Evolutionary conservation across 1,140 invertebrate species (phyloP), one percentile per base, ranked within the genome.

Genomic region (Rhizoglyphus robini): DNA sequence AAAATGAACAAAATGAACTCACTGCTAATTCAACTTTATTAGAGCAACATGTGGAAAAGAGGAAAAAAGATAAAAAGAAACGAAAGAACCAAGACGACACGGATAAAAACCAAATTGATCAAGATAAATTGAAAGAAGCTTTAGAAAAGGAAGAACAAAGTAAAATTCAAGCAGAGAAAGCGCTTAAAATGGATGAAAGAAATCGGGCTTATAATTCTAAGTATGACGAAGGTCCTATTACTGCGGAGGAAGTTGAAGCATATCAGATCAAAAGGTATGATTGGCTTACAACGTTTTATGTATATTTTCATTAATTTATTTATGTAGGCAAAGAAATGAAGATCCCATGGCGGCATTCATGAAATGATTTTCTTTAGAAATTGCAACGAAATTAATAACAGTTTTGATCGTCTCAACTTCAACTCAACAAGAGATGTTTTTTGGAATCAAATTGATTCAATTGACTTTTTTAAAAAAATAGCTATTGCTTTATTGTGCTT

Each of bases 211-310:
- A 95, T 73, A 95, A 96, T 74, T 92, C 88, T 70, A 79, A 79
- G 76, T 86, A 83, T 68, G 84, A 88, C 69, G 82, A 83, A 0
- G 86, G 87, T 67, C 86, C 85, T 69, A 88, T 88, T 0, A 88
- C 90, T 0, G 86, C 90, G 65, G 88, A 93, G 71, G 90, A 97
- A 76, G 84, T 96, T 74, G 93, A 96, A 76, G 92, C 91, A 1
- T 96, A 88, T 78, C 83, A 86, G 69, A 86, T 92, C 79, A 95
- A 92, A 74, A 51, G 36, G 51, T n/a, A 41, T 3, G 11, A n/a
- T n/a, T n/a, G n/a, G n/a, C 18, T 4, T 4, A 59, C 18, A 18
- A 59, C 1, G 30, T 27, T n/a, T n/a, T n/a, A n/a, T n/a, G n/a
- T 62, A 18, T 20, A 13, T 51, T n/a, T n/a, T 27, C 48, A 51